A percentile compares a stretch with the other conserved stretches of the same genome.
Conservation (phyloP, 2,113 vertebrate genomes). For the Pluvianellus socialis region DNA sequence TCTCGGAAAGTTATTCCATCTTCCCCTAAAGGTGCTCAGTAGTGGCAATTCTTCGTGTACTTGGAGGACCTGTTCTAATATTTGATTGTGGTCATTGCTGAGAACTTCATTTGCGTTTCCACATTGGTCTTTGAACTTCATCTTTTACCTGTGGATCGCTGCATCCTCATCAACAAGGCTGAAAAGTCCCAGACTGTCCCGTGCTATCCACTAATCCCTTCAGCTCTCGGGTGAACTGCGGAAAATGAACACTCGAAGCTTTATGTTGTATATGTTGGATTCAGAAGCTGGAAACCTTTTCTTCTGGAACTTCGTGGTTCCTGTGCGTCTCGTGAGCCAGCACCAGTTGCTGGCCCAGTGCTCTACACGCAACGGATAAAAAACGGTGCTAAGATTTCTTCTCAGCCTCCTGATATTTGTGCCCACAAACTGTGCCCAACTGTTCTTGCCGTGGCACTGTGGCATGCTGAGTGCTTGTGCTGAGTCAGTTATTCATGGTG, state of each 20-base stretch:
- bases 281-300: not conserved
- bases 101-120: not conserved
- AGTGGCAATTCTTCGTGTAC: not conserved
- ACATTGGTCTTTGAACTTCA: not conserved
- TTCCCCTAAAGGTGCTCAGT: not conserved
- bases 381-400: not conserved
- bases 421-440: not conserved
- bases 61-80: not conserved
- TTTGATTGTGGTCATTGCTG: not conserved
- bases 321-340: rapidly evolving
- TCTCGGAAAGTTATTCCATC: not conserved
- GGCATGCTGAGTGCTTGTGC: not conserved
- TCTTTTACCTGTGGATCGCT: not conserved
- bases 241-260: not conserved
- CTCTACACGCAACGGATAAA: not conserved
- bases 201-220: not conserved
- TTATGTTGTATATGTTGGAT: not conserved
- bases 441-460: not conserved
- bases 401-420: not conserved
- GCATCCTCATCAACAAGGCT: not conserved
- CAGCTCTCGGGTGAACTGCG: not conserved
- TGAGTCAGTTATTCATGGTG: rapidly evolving
- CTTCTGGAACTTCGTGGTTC: not conserved
- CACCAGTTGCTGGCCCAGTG: not conserved
- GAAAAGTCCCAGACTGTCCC: not conserved